These are phyloP conservation scores for Halcyon badia DNA, from an alignment of 2,797 vertebrate species.

Conservation along the genomic window DNA sequence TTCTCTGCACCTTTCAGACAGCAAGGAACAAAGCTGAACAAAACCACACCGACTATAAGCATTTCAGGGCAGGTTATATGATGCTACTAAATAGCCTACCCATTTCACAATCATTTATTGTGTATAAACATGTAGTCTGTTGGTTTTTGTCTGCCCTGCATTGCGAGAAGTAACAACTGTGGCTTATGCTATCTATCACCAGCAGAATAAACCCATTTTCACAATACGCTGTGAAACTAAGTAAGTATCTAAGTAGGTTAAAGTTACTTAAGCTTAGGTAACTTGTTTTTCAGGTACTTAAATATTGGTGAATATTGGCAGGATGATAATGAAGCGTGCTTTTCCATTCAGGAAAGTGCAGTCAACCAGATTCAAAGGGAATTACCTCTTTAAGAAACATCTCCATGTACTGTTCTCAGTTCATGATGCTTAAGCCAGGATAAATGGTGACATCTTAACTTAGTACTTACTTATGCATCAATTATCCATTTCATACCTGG, in stretches of 20 bases:
- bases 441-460: not conserved
- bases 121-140: not conserved
- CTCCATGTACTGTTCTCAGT: not conserved
- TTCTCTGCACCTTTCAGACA: not conserved
- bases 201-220: not conserved
- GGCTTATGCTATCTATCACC: not conserved
- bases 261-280: not conserved
- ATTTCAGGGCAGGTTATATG: not conserved
- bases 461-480: not conserved
- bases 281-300: not conserved
- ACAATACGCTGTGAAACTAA: not conserved
- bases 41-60: not conserved
- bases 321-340: not conserved
- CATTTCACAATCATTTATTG: not conserved
- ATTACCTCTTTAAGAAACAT: not conserved
- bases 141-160: not conserved
- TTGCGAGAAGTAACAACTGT: not conserved
- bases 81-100: not conserved
- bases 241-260: not conserved
- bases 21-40: not conserved
- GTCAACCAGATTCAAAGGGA: not conserved
- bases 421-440: not conserved
- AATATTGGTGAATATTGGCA: not conserved
- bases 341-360: not conserved
- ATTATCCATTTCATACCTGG: conserved; percentile 1